Percentiles rank a stretch among this genome's conserved stretches.
Conservation (phyloP, 2,797 vertebrate species). For the Clarias platycephalus region DNA sequence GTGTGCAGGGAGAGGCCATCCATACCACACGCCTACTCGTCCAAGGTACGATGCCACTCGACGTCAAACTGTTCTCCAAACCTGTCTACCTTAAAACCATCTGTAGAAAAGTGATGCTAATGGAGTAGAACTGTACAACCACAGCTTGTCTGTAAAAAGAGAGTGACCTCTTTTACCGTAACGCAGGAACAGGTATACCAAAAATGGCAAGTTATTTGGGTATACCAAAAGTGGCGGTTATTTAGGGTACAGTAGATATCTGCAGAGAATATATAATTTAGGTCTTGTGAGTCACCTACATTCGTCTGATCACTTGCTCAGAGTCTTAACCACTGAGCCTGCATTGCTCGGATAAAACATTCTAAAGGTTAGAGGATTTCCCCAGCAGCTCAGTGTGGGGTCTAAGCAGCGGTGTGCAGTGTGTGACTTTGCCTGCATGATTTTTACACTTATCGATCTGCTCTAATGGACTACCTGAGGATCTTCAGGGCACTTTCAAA, state of each 20-base stretch:
- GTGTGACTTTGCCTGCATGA: not conserved
- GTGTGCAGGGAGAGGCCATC: slow-evolving; percentile 93
- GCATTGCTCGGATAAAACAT: too few relatives aligned
- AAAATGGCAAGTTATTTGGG: too few relatives aligned
- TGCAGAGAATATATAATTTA: not conserved
- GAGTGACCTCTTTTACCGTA: not conserved
- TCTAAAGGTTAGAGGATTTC: not conserved
- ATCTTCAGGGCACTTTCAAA: not conserved
- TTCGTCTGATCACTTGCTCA: not conserved
- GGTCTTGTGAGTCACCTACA: not conserved
- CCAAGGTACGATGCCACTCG: slow-evolving; percentile 77
- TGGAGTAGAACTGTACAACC: slow-evolving; percentile 34
- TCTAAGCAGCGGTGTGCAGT: not conserved
- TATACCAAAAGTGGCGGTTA: not conserved
- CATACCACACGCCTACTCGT: slow-evolving; percentile 96
- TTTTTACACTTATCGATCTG: not conserved
- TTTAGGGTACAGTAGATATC: not conserved
- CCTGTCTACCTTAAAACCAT: not conserved
- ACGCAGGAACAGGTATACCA: not conserved
- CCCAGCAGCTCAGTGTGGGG: not conserved
- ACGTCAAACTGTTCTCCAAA: not conserved
- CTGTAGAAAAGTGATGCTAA: not conserved
- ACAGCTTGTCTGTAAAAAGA: slow-evolving; percentile 16
- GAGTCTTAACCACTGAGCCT: not conserved
- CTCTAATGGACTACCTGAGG: not conserved